phyloP scores from a whole-genome alignment of 2,888 invertebrate genomes.

The Hylaea fasciaria region DNA sequence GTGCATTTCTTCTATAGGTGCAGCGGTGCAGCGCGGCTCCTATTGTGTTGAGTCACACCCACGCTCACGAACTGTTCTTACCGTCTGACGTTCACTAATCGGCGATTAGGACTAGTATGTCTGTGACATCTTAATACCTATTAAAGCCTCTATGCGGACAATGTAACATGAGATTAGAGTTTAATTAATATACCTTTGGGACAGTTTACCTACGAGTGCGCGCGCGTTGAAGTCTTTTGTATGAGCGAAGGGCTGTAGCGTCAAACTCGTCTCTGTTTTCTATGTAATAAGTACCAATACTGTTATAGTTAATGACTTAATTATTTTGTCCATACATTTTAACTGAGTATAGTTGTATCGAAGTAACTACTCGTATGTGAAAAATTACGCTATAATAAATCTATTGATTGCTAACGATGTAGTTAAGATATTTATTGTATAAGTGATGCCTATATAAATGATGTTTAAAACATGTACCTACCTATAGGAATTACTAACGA shows the following conservation, averaged over 20 bases:
- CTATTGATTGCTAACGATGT: too few species aligned
- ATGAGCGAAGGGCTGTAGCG: neutral
- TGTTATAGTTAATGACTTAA: neutral
- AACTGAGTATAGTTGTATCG: too few species aligned
- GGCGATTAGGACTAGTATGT: conserved; percentile 17
- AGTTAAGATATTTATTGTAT: too few species aligned
- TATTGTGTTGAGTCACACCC: conserved; percentile 8
- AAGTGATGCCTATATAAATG: too few species aligned
- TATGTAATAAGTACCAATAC: neutral
- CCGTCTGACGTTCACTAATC: conserved; percentile 17
- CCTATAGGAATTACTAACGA: too few species aligned
- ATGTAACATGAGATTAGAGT: conserved; percentile 1
- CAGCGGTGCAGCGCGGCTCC: conserved; percentile 28
- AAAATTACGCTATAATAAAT: too few species aligned
- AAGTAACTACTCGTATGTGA: too few species aligned
- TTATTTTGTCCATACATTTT: too few species aligned
- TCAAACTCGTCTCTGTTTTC: neutral
- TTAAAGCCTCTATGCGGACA: conserved; percentile 2
- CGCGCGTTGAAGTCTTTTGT: conserved; percentile 25
- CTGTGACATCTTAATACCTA: conserved; percentile 15
- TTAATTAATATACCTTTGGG: conserved; percentile 5
- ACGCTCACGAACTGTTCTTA: conserved; percentile 21
- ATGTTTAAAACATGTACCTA: too few species aligned
- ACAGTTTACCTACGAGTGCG: neutral
- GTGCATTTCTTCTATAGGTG: conserved; percentile 48